Evolutionary conservation across 1,140 invertebrate species (phyloP).

Genomic region (Diabrotica virgifera): DNA sequence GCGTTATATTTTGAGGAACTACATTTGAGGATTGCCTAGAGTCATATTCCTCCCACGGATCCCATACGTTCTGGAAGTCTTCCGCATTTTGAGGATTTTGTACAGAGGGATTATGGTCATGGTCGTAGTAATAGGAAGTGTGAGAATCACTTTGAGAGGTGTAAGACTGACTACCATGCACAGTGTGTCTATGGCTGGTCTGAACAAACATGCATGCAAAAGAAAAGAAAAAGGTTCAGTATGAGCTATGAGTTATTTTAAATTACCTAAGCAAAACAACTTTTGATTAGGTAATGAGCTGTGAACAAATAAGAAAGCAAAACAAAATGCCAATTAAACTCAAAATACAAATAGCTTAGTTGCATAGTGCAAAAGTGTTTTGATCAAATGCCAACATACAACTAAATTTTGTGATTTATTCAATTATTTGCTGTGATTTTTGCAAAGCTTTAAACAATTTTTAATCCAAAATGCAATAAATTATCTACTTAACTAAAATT

Average conservation of each 20-base stretch:
- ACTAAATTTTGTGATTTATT: not conserved
- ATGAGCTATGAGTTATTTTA: slow-evolving; percentile 4
- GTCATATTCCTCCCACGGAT: slow-evolving; percentile 58
- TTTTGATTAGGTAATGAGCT: slow-evolving; percentile 14
- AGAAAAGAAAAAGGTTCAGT: slow-evolving; percentile 32
- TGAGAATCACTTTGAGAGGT: slow-evolving; percentile 24
- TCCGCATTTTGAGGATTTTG: slow-evolving; percentile 19
- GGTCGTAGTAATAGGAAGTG: slow-evolving; percentile 15
- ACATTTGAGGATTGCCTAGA: slow-evolving; percentile 35
- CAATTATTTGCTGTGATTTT: not conserved
- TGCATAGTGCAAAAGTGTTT: slow-evolving; percentile 23
- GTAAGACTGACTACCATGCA: slow-evolving; percentile 29
- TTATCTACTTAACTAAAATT: not conserved
- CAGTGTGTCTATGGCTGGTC: slow-evolving; percentile 35
- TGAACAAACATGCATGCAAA: slow-evolving; percentile 44
- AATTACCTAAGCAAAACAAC: slow-evolving; percentile 27
- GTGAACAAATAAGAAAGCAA: slow-evolving; percentile 14
- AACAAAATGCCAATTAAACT: slow-evolving; percentile 34
- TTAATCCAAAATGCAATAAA: not conserved
- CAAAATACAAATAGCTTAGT: slow-evolving; percentile 39
- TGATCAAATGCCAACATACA: not conserved
- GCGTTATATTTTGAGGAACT: not conserved
- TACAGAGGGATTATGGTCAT: slow-evolving; percentile 15
- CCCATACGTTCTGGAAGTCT: slow-evolving; percentile 41
- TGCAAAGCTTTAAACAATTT: not conserved